These are phyloP conservation scores for Isichthys henryi DNA, from an alignment of 2,113 vertebrate species.

Conservation along the genomic window DNA sequence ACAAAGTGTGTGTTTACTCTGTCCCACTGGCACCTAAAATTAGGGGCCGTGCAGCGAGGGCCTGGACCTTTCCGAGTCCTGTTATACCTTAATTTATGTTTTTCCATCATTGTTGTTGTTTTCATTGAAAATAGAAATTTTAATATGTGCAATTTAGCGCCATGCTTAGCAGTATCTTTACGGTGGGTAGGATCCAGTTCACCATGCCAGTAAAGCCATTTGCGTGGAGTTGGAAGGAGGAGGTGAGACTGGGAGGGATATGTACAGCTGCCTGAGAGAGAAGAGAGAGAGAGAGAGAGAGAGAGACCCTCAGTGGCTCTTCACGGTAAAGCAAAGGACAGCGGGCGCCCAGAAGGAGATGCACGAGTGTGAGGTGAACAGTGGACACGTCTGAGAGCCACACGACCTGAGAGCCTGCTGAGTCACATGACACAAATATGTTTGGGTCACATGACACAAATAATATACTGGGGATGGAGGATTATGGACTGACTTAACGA, in stretches of 20 bases:
- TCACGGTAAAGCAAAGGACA: neutral
- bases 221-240: neutral
- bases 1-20: neutral
- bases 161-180: neutral
- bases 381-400: neutral
- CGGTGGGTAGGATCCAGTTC: neutral
- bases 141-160: neutral
- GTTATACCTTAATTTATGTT: neutral
- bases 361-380: neutral
- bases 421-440: neutral
- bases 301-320: neutral
- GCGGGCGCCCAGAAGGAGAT: neutral
- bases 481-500: neutral
- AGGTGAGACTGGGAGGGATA: neutral
- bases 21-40: neutral
- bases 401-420: neutral
- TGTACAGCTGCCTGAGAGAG: neutral
- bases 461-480: neutral
- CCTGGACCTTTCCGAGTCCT: neutral
- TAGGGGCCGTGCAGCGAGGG: neutral
- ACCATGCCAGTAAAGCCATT: slow-evolving; percentile 7
- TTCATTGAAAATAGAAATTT: neutral
- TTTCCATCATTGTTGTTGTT: neutral
- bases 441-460: neutral
- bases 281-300: neutral